These are phyloP conservation scores for Diploscapter pachys DNA, from an alignment of 1,140 invertebrate species.

Conservation along the genomic window DNA sequence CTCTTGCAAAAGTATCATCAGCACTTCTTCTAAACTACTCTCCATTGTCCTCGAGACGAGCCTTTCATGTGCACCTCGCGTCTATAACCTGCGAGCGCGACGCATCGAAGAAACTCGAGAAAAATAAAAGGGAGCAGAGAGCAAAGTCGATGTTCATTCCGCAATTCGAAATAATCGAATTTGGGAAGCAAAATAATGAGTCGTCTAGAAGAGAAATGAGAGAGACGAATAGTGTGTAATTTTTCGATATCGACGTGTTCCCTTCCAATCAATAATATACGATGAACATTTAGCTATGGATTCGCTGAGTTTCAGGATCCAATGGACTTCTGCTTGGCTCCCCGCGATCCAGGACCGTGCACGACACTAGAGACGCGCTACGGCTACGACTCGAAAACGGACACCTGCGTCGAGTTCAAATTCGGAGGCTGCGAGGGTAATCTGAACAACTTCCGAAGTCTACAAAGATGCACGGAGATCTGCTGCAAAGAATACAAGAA, in stretches of 20 bases:
- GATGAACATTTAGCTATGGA: no score
- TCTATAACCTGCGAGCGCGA: no score
- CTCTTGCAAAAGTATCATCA: not conserved
- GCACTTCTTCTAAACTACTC: not conserved
- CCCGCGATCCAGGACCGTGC: conserved; percentile 59
- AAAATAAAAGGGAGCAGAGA: no score
- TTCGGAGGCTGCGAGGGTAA: conserved; percentile 75
- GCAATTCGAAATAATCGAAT: no score
- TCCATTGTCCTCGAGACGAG: no score
- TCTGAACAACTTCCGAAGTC: conserved; percentile 71
- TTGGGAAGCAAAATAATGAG: no score
- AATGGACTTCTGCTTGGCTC: conserved; percentile 52
- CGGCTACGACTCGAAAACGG: conserved; percentile 59
- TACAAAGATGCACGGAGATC: conserved; percentile 55
- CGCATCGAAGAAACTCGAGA: no score
- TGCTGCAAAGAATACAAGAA: conserved; percentile 54
- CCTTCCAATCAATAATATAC: not conserved
- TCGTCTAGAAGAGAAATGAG: no score
- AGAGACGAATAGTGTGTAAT: no score
- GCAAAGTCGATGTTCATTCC: no score
- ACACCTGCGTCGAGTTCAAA: conserved; percentile 58
- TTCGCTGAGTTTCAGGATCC: conserved; percentile 35
- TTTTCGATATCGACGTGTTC: no score
- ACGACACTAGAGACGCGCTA: conserved; percentile 53
- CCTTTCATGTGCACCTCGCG: no score